Evolutionary conservation across 2,888 invertebrate species (phyloP).

Genomic region (Hypomecis atomaria): DNA sequence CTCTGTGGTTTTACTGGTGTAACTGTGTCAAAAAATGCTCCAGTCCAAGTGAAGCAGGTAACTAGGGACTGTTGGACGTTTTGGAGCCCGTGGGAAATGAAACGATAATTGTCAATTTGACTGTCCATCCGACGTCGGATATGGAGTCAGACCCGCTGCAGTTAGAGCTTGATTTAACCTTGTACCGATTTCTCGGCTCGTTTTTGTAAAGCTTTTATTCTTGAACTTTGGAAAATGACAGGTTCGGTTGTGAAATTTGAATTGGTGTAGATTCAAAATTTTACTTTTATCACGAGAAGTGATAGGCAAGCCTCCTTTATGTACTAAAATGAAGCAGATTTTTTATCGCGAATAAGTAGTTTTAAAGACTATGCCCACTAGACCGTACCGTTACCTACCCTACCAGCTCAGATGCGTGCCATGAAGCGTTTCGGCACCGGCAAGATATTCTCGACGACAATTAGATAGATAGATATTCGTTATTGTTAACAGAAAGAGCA

Average conservation of each 20-base stretch:
- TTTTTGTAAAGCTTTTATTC: slow-evolving; percentile 1
- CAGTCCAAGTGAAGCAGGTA: background rate
- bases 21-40: background rate
- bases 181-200: background rate
- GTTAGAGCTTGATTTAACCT: slow-evolving; percentile 36
- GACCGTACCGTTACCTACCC: too few species aligned
- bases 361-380: too few species aligned
- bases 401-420: too few species aligned
- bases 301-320: too few species aligned
- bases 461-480: too few species aligned
- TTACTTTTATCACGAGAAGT: too few species aligned
- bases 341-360: too few species aligned
- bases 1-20: background rate
- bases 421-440: too few species aligned
- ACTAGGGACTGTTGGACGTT: slow-evolving; percentile 27
- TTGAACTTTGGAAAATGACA: background rate
- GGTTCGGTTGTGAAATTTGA: background rate
- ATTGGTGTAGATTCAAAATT: too few species aligned
- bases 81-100: slow-evolving; percentile 58
- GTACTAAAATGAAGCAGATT: too few species aligned
- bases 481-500: too few species aligned
- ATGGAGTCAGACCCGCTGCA: slow-evolving; percentile 49
- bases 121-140: slow-evolving; percentile 60
- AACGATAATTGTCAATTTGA: slow-evolving; percentile 68
- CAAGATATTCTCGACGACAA: too few species aligned